phyloP scores from a whole-genome alignment of 2,888 invertebrate species.

The Punctoribates punctum region DNA sequence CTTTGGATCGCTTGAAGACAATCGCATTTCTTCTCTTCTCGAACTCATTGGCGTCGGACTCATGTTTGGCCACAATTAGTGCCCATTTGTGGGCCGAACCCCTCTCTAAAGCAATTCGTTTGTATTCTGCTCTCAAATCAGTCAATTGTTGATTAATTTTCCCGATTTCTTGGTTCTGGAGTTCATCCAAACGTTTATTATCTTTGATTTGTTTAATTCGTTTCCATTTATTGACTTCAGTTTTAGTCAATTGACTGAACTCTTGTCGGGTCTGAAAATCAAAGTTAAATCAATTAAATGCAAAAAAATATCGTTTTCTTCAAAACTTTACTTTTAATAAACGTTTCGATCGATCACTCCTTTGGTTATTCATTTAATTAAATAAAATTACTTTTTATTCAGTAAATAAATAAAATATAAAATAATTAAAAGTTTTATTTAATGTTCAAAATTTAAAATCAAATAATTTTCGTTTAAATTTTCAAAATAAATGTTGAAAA shows the following conservation, averaged over 20 bases:
- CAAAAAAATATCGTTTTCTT: neutral
- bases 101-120: neutral
- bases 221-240: neutral
- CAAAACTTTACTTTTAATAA: neutral
- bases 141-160: neutral
- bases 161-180: neutral
- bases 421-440: no score
- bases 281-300: neutral
- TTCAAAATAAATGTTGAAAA: no score
- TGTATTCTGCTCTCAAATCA: neutral
- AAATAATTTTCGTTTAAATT: no score
- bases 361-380: no score
- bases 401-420: no score
- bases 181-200: neutral
- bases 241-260: neutral
- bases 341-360: neutral
- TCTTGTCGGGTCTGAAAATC: neutral
- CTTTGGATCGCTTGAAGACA: neutral
- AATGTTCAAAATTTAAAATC: no score
- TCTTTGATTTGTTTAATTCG: neutral
- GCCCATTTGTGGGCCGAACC: constrained; percentile 12
- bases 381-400: no score
- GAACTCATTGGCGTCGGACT: neutral
- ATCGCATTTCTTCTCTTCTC: neutral
- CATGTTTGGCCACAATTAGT: neutral